Base-by-base conservation (phyloP, 2,113 vertebrate species). In the Thamnaconus septentrionalis region DNA sequence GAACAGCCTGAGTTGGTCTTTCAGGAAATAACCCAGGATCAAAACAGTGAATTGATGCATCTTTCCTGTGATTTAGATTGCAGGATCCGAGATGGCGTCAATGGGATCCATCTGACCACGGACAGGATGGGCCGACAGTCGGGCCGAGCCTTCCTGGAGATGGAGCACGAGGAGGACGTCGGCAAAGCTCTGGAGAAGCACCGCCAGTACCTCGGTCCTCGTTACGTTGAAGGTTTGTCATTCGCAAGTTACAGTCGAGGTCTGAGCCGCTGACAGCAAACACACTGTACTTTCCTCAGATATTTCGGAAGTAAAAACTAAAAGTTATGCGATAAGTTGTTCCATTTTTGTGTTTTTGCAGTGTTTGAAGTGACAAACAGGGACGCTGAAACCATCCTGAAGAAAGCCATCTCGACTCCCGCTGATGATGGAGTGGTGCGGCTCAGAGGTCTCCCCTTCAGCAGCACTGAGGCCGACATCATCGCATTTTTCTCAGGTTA, bases 221-320 rank as follows among this genome's bases (percentile, higher is more conserved):
- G 96, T 39, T 99, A 97, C 0, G 90, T 99, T 7, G 94, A 99
- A 94, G 97, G 97, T 96, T 72, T 0, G 88, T 10, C 45, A 31
- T 71, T 63, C 45, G 2, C 8, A 4, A 39, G 4, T 3, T 0
- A 1, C 56, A 6, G 7, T 39, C 18, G 18, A 31, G 18, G 18
- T 31, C 18, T 31, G 18, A 31, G 18, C 18, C 18, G 18, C 18
- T 31, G 18, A 31, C 18, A 2, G 18, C 18, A 31, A 31, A 31
- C 18, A 31, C 18, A 31, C 18, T 31, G 18, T 31, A 31, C 18
- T 31, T 31, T 31, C 53, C 7, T 40, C 9, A 56, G 3, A 4
- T 7, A n/a, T 2, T 5, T 5, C 0, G 12, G 55, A 41, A 47
- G 56, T 7, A 42, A 53, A 53, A 41, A 54, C 44, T 5, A 4